Conservation (phyloP, 2,113 vertebrate genomes). For the Chlorodrepanis virens region DNA sequence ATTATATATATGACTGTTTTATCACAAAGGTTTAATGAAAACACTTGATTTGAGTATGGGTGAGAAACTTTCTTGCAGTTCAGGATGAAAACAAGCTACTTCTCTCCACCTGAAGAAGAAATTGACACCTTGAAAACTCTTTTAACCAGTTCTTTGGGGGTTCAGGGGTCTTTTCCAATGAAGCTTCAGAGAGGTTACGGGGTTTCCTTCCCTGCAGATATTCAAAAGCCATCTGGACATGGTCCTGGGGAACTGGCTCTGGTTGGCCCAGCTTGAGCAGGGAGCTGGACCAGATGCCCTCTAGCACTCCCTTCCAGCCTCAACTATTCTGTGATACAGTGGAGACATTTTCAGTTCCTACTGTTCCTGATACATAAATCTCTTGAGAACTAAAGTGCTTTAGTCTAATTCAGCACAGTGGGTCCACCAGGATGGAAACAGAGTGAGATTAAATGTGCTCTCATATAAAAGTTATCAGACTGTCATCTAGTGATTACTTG, state of each 20-base stretch:
- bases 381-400: not conserved
- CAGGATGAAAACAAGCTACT: not conserved
- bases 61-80: not conserved
- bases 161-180: not conserved
- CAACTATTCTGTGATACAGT: not conserved
- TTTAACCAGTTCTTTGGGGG: not conserved
- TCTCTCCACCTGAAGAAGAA: not conserved
- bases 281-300: not conserved
- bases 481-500: not conserved
- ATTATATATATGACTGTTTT: not conserved
- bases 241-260: not conserved
- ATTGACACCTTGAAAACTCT: not conserved
- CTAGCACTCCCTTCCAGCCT: not conserved
- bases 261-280: not conserved
- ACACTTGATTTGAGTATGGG: not conserved
- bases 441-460: not conserved
- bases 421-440: not conserved
- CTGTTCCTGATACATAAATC: not conserved
- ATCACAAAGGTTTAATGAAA: not conserved
- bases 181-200: not conserved
- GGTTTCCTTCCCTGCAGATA: not conserved
- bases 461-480: not conserved
- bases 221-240: not conserved
- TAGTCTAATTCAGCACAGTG: not conserved
- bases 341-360: not conserved